Evolutionary conservation across 2,888 invertebrate genomes (phyloP).

Genomic region (Hyles lineata): DNA sequence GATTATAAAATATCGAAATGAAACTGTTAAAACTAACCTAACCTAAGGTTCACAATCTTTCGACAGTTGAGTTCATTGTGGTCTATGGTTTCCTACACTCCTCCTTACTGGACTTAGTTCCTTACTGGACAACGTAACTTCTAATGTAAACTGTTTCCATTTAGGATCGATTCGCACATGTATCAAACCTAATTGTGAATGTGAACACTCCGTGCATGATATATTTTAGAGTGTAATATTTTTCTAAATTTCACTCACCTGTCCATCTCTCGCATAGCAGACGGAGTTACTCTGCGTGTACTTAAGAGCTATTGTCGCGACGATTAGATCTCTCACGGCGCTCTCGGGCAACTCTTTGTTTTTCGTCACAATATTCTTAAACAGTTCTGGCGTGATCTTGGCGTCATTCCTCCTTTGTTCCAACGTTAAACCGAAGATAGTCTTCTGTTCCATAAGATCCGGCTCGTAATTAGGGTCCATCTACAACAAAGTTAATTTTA

Average conservation of each 20-base stretch:
- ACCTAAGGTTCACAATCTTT: too few species aligned
- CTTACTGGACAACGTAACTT: too few species aligned
- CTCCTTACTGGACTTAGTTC: too few species aligned
- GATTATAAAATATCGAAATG: too few species aligned
- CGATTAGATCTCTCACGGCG: constrained; percentile 95
- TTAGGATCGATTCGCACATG: too few species aligned
- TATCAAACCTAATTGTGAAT: too few species aligned
- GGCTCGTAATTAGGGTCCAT: constrained; percentile 96
- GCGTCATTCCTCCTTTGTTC: constrained; percentile 96
- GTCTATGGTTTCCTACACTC: too few species aligned
- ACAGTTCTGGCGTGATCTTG: constrained; percentile 90
- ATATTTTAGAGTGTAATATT: too few species aligned
- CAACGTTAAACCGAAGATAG: constrained; percentile 72
- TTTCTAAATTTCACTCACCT: constrained; percentile 75
- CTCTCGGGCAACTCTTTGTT: constrained; percentile 88
- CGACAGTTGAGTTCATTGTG: too few species aligned
- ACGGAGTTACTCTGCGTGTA: constrained; percentile 99
- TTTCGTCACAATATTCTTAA: constrained; percentile 92
- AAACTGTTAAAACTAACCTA: too few species aligned
- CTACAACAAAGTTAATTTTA: constrained; percentile 65
- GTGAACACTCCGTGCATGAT: too few species aligned
- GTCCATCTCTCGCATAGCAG: constrained; percentile 96
- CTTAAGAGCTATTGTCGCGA: constrained; percentile 98
- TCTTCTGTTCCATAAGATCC: constrained; percentile 90
- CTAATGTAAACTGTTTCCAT: too few species aligned